Percentiles rank a stretch among this genome's conserved stretches.
These are phyloP conservation scores for Phataginus tricuspis DNA, from an alignment of 2,797 vertebrate genomes.

Conservation along the genomic window DNA sequence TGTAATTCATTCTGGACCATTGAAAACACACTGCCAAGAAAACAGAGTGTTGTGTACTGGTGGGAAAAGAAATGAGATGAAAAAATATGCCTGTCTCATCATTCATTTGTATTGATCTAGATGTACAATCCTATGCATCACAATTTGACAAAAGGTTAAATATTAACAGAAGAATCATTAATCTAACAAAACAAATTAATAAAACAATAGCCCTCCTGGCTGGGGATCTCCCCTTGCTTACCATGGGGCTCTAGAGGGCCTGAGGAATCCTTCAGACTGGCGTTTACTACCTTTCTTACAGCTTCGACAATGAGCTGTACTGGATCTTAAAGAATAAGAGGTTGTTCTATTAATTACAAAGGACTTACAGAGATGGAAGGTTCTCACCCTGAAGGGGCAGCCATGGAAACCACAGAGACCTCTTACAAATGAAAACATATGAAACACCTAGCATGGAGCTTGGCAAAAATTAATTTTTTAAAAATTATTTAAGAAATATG, in stretches of 20 bases:
- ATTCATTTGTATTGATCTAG: slow-evolving; percentile 77
- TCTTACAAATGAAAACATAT: neutral
- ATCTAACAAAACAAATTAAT: slow-evolving; percentile 79
- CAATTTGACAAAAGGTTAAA: slow-evolving; percentile 80
- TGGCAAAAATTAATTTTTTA: neutral
- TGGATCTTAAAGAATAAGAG: neutral
- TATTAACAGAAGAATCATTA: slow-evolving; percentile 81
- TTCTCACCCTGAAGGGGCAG: neutral
- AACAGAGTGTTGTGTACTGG: slow-evolving; percentile 46
- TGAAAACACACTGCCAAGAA: slow-evolving; percentile 63
- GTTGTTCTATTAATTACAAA: neutral
- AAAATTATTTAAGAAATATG: neutral
- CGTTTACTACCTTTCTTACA: neutral
- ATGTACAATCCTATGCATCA: slow-evolving; percentile 71
- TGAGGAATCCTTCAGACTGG: neutral
- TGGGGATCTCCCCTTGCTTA: neutral
- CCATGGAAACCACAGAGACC: neutral
- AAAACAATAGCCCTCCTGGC: slow-evolving; percentile 58
- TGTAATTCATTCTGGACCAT: slow-evolving; percentile 68
- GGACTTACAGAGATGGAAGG: neutral
- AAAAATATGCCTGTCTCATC: slow-evolving; percentile 70
- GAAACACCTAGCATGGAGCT: neutral
- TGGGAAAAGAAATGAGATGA: slow-evolving; percentile 69
- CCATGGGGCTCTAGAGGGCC: neutral
- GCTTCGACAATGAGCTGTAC: neutral